Percentiles rank a stretch among this genome's conserved stretches.
Evolutionary conservation across 2,113 vertebrate genomes (phyloP).

Genomic region (Hippolais icterina): DNA sequence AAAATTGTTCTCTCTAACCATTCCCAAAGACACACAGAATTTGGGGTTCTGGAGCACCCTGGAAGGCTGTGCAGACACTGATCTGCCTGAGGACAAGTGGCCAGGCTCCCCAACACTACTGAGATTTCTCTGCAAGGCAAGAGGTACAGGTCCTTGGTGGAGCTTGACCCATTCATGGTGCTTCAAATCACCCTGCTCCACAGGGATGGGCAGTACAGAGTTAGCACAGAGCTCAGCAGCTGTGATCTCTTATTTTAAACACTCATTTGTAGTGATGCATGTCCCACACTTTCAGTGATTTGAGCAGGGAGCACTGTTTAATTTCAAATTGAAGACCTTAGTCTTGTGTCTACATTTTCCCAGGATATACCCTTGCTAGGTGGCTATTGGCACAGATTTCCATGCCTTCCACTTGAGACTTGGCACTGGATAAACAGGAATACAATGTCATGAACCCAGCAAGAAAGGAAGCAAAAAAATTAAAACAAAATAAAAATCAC

Average conservation of each 20-base stretch:
- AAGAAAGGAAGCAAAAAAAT: not conserved
- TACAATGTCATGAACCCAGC: not conserved
- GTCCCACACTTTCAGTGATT: not conserved
- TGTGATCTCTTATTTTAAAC: not conserved
- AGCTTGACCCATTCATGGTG: not conserved
- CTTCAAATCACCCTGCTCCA: not conserved
- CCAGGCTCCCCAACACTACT: not conserved
- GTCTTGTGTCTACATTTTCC: not conserved
- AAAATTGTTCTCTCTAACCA: not conserved
- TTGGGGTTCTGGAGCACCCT: not conserved
- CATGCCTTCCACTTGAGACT: not conserved
- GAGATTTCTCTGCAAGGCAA: not conserved
- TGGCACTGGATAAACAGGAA: not conserved
- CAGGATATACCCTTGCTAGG: not conserved
- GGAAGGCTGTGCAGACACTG: not conserved
- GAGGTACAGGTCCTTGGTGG: not conserved
- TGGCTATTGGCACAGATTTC: not conserved
- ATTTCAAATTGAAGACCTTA: not conserved
- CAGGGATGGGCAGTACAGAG: not conserved
- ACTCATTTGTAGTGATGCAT: not conserved
- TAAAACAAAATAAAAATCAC: not conserved
- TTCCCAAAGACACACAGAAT: not conserved
- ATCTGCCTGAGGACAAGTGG: accelerated
- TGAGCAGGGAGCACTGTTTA: not conserved
- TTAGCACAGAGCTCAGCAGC: not conserved